Evolutionary conservation across 2,113 vertebrate species (phyloP).

Genomic region (Thamnaconus septentrionalis): DNA sequence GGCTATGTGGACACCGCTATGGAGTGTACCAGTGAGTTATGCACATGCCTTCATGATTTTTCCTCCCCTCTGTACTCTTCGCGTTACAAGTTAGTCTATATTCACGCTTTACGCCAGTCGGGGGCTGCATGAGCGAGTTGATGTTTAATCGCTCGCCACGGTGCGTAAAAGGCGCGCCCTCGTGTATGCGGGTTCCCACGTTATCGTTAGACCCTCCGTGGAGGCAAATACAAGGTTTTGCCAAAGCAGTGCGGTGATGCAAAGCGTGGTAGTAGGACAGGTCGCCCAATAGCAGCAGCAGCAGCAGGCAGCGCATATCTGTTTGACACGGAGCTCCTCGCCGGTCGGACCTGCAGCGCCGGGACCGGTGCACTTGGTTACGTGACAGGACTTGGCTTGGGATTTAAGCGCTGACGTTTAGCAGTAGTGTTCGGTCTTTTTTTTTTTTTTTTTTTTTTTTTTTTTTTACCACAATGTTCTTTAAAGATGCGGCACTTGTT

Average conservation of each 20-base stretch:
- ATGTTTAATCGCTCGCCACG: conserved; percentile 49
- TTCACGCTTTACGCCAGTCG: conserved; percentile 49
- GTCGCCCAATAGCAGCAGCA: conserved; percentile 4
- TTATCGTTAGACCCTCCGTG: conserved; percentile 55
- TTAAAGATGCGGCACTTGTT: conserved; percentile 70
- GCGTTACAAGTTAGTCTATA: conserved; percentile 40
- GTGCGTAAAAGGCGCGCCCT: conserved; percentile 58
- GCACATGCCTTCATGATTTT: conserved; percentile 46
- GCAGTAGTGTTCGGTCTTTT: background rate
- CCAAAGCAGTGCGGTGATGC: conserved; percentile 61
- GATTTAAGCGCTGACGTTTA: conserved; percentile 2
- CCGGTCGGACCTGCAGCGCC: conserved; percentile 4
- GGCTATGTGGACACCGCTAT: conserved; percentile 72
- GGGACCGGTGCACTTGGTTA: conserved; percentile 19
- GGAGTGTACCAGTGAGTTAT: conserved; percentile 79
- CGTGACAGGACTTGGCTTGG: conserved; percentile 22
- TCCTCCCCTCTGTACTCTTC: conserved; percentile 22
- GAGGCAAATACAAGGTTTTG: conserved; percentile 67
- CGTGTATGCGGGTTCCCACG: conserved; percentile 39
- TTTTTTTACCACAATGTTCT: conserved; percentile 57
- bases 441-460: background rate
- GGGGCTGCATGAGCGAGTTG: conserved; percentile 36
- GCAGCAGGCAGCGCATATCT: background rate
- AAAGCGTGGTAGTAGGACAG: conserved; percentile 42
- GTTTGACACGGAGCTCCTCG: conserved; percentile 22